phyloP scores from a whole-genome alignment of 2,888 invertebrate genomes.

The Punctoribates punctum region DNA sequence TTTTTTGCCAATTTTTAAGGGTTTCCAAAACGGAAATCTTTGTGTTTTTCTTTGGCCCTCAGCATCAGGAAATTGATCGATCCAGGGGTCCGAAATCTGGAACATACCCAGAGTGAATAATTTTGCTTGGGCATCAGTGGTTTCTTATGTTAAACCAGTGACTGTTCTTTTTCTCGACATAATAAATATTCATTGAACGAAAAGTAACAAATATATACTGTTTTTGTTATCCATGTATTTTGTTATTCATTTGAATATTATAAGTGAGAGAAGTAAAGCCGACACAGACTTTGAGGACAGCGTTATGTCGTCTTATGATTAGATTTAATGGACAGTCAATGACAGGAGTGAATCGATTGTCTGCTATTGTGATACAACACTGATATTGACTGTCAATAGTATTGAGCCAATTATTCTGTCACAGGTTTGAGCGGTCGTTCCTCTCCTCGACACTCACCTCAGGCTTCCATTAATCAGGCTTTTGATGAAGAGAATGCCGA shows the following conservation, averaged over 20 bases:
- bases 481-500: not conserved
- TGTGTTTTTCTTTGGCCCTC: no score
- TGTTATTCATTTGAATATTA: not conserved
- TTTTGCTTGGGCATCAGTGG: not conserved
- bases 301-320: no score
- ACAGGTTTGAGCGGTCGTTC: not conserved
- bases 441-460: not conserved
- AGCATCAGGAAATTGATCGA: no score
- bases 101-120: not conserved
- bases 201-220: not conserved
- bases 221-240: not conserved
- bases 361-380: not conserved
- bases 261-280: not conserved
- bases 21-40: no score
- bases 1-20: no score
- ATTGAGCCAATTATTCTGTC: not conserved
- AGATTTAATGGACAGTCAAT: no score
- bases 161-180: not conserved
- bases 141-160: no score
- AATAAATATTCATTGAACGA: not conserved
- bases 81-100: no score
- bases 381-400: no score
- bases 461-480: not conserved
- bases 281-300: no score
- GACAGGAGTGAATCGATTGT: no score